Conservation (phyloP, 2,888 invertebrate species). For the Serripes groenlandicus region DNA sequence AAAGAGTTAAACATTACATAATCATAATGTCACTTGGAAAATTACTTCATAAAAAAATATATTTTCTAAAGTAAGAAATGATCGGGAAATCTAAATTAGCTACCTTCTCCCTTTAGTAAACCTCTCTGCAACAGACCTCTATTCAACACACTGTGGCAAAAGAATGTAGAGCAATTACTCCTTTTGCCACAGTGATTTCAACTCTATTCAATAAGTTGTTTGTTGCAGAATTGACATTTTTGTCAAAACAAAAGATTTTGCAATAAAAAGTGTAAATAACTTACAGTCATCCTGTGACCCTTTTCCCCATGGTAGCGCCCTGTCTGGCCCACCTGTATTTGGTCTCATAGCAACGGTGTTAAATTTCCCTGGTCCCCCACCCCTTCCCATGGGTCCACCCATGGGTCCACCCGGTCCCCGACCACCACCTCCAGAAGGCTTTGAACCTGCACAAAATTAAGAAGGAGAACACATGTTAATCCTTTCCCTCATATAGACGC, state of each 20-base stretch:
- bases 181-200: neutral
- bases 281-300: constrained; percentile 73
- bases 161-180: neutral
- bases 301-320: constrained; percentile 67
- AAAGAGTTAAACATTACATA: too few species aligned
- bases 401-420: too few species aligned
- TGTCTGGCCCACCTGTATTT: constrained; percentile 47
- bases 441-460: neutral
- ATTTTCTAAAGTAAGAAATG: too few species aligned
- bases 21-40: too few species aligned
- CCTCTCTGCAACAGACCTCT: too few species aligned
- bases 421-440: constrained; percentile 16
- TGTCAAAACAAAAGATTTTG: too few species aligned
- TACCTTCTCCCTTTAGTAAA: too few species aligned
- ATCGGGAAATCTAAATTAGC: too few species aligned
- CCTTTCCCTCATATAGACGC: too few species aligned
- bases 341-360: constrained; percentile 71
- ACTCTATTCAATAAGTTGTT: neutral
- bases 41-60: too few species aligned
- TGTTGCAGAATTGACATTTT: too few species aligned
- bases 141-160: neutral
- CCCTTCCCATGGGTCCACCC: constrained; percentile 19
- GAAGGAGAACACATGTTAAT: neutral
- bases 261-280: constrained; percentile 24
- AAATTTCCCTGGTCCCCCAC: constrained; percentile 68